Conservation (phyloP, 2,797 vertebrate genomes). For the Leptatherina wallacei region DNA sequence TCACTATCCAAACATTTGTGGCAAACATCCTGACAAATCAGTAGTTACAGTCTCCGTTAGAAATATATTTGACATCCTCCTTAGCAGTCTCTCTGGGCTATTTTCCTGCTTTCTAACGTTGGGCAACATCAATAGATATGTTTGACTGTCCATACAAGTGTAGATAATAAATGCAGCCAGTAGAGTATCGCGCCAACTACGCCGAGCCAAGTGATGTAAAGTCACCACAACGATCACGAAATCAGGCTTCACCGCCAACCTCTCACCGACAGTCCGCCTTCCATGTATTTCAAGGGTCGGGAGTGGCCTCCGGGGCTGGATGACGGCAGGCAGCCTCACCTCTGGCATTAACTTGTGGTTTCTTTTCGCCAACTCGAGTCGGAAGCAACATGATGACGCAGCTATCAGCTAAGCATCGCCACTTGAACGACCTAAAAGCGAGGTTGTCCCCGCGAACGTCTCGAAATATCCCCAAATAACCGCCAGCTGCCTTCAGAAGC, state of each 20-base stretch:
- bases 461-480: constrained; percentile 49
- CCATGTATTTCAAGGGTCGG: constrained; percentile 62
- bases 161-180: constrained; percentile 46
- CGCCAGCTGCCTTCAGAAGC: constrained; percentile 40
- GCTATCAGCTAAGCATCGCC: constrained; percentile 83
- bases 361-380: constrained; percentile 80
- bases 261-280: constrained; percentile 47
- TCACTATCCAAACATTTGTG: constrained; percentile 28
- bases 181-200: constrained; percentile 69
- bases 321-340: constrained; percentile 63
- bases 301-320: constrained; percentile 61
- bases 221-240: constrained; percentile 51
- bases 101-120: not conserved
- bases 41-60: constrained; percentile 20
- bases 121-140: constrained; percentile 4
- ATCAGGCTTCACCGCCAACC: constrained; percentile 42
- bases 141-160: constrained; percentile 30
- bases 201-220: constrained; percentile 69
- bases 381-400: constrained; percentile 85
- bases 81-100: not conserved
- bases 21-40: constrained; percentile 26
- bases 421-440: constrained; percentile 75
- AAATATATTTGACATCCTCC: not conserved
- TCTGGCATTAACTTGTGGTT: constrained; percentile 82
- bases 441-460: constrained; percentile 66